phyloP scores from a whole-genome alignment of 2,113 vertebrate species.

The Callionymus lyra region DNA sequence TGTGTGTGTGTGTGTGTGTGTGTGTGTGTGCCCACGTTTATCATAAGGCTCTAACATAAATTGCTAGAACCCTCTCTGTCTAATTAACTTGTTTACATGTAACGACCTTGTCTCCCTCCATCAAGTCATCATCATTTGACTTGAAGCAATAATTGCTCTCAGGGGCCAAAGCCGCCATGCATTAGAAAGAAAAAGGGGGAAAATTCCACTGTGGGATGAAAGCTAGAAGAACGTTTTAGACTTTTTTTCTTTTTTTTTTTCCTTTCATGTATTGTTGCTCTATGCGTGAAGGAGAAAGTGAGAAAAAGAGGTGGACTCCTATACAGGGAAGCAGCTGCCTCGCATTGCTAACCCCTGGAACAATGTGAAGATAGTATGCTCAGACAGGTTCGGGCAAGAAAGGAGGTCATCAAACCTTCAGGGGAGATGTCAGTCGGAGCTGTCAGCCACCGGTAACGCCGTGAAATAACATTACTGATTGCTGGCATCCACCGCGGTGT shows the following conservation, averaged over 20 bases:
- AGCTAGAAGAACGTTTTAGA: not conserved
- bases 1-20: no score
- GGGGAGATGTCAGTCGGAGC: slow-evolving; percentile 42
- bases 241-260: no score
- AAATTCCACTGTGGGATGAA: slow-evolving; percentile 2
- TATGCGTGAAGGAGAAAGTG: slow-evolving; percentile 1
- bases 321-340: slow-evolving; percentile 64
- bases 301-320: slow-evolving; percentile 32
- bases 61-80: not conserved
- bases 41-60: no score
- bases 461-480: slow-evolving; percentile 32
- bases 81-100: slow-evolving; percentile 6
- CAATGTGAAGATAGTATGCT: slow-evolving; percentile 62
- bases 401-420: slow-evolving; percentile 56
- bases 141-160: slow-evolving; percentile 16
- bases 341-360: slow-evolving; percentile 62
- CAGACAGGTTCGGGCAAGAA: slow-evolving; percentile 64
- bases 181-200: slow-evolving; percentile 13
- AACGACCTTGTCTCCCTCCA: slow-evolving; percentile 3
- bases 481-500: slow-evolving; percentile 17
- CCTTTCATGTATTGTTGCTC: no score
- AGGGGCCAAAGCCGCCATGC: slow-evolving; percentile 3
- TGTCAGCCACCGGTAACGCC: slow-evolving; percentile 38
- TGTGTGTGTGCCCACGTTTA: no score
- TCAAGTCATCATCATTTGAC: slow-evolving; percentile 23